Conservation (phyloP, 2,113 vertebrate genomes). For the Labeo rohita region DNA sequence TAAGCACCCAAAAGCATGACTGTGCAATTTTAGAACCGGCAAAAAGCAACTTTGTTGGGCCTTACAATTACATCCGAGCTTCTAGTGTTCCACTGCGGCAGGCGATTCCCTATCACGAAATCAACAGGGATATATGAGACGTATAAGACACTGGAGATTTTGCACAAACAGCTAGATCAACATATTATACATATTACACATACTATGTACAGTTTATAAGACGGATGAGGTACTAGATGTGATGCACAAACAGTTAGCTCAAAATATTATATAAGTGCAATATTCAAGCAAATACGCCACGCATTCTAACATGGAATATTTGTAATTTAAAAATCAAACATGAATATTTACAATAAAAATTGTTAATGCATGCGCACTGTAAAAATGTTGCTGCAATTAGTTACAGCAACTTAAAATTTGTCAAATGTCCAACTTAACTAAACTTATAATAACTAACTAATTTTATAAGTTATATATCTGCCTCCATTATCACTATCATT, state of each 20-base stretch:
- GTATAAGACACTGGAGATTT: background rate
- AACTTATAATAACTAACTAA: no score
- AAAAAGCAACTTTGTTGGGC: slow-evolving; percentile 15
- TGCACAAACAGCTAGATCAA: background rate
- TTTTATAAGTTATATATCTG: no score
- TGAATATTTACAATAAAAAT: background rate
- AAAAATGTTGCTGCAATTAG: no score
- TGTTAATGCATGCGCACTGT: background rate
- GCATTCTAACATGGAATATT: background rate
- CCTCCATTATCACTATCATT: background rate
- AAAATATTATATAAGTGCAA: background rate
- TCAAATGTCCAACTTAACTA: no score
- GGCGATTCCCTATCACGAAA: background rate
- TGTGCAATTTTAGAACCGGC: background rate
- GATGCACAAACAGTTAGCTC: background rate
- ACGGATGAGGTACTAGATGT: background rate
- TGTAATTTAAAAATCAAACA: background rate
- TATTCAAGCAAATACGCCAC: no score
- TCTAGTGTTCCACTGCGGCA: slow-evolving; percentile 30
- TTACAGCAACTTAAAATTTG: no score
- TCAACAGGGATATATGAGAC: background rate
- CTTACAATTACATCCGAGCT: background rate
- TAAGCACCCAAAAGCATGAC: slow-evolving; percentile 21
- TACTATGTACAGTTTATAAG: no score
- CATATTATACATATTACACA: background rate